Evolutionary conservation across 2,888 invertebrate genomes (phyloP), one percentile per base, ranked within the genome.

Genomic region (Byasa hedistus): DNA sequence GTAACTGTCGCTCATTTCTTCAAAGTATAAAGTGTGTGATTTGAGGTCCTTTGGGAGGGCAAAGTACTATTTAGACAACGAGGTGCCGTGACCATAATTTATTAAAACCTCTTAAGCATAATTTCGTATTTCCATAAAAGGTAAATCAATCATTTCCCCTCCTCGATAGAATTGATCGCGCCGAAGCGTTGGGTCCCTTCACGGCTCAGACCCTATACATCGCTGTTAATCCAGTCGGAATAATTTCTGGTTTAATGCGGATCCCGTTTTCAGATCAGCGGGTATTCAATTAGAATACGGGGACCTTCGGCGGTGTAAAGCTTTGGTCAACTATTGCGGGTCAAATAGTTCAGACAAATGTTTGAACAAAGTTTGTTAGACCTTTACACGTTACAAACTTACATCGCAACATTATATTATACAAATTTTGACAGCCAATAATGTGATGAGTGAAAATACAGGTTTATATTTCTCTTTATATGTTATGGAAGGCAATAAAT

Each of bases 211-310:
- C 58, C 58, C 69, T 58, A 66, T 69, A 69, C 52, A 64, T 64
- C 52, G 66, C 68, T 69, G 69, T 66, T 72, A 71, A 73, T 69
- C 70, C 71, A 55, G 27, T 61, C 63, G 73, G 71, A 70, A 72
- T 63, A 69, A 71, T 69, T 68, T 70, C 68, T 65, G 65, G 59
- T 27, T 65, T 51, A 51, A 39, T 60, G n/a, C 27, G 48, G 56
- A 60, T 54, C 27, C 27, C 58, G 52, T 17, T 27, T 23, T 36
- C 39, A 65, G 48, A 60, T 61, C 56, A 61, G 27, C 54, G 39
- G 36, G 56, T 64, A 67, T 63, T 61, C 65, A 57, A 61, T 65
- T 65, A 23, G 32, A 60, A 61, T 56, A 48, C 27, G 36, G 4
- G 22, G 56, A 65, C 59, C 51, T 65, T 64, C 4, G 44, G 27